phyloP scores from a whole-genome alignment of 2,797 vertebrate species.

The Myotis myotis region DNA sequence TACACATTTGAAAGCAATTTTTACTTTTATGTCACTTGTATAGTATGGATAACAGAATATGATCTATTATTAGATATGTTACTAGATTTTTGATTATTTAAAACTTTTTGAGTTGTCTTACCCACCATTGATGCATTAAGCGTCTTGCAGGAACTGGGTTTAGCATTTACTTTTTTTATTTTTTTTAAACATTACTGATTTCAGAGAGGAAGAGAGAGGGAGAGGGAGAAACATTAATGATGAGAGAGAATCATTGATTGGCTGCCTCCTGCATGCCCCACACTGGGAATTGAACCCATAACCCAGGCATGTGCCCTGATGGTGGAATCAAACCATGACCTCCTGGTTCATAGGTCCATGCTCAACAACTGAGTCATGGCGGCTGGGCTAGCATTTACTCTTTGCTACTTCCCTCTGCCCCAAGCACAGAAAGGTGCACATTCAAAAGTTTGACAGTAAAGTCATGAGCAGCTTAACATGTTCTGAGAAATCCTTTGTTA shows the following conservation, averaged over 20 bases:
- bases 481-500: background rate
- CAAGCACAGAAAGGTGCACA: background rate
- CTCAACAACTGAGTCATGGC: too few species aligned
- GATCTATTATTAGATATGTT: background rate
- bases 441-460: background rate
- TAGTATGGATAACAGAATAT: background rate
- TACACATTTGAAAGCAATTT: background rate
- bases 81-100: background rate
- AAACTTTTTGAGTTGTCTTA: background rate
- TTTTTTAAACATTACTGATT: too few species aligned
- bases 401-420: background rate
- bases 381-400: background rate
- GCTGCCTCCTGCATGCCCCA: too few species aligned
- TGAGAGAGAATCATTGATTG: too few species aligned
- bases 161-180: background rate
- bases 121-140: background rate
- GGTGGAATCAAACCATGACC: too few species aligned
- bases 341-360: too few species aligned
- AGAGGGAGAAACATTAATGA: too few species aligned
- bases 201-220: too few species aligned
- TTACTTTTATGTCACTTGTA: background rate
- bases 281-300: too few species aligned
- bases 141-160: background rate
- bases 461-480: background rate
- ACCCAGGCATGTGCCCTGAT: too few species aligned